Conservation (phyloP, 2,888 invertebrate species). For the Poecilobothrus nobilitatus region DNA sequence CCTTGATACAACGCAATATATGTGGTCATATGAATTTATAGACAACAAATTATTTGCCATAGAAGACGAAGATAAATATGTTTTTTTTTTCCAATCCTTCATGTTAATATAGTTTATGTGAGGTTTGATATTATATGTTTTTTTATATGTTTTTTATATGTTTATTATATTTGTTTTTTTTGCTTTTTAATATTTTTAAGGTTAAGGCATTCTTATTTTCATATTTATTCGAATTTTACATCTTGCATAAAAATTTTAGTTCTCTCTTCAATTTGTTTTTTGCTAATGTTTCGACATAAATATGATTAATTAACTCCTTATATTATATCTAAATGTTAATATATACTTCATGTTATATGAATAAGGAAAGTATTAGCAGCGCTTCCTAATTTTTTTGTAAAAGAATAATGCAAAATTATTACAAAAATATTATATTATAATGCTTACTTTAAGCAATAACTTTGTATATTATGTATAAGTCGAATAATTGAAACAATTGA, state of each 20-base stretch:
- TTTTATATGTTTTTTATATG: no score
- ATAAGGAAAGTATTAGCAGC: no score
- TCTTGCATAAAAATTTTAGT: slow-evolving; percentile 3
- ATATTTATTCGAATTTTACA: background rate
- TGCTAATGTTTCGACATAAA: background rate
- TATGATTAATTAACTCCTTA: no score
- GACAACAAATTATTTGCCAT: slow-evolving; percentile 14
- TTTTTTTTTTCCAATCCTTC: slow-evolving; percentile 13
- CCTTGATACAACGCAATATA: background rate
- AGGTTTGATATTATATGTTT: background rate
- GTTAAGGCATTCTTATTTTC: background rate
- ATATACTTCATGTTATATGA: no score
- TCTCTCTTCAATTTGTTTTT: background rate
- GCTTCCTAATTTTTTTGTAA: background rate
- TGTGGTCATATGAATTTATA: slow-evolving; percentile 7
- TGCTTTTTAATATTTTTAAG: slow-evolving; percentile 5
- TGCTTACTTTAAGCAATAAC: no score
- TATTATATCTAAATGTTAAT: slow-evolving; percentile 1
- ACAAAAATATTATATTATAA: no score
- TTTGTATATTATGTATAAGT: no score
- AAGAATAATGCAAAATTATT: background rate
- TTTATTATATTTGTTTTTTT: background rate
- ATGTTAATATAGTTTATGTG: background rate
- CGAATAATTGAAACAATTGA: slow-evolving; percentile 9
- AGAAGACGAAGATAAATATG: slow-evolving; percentile 9